Evolutionary conservation across 1,140 invertebrate species (phyloP).

Genomic region (Pseudomyrmex sp.): DNA sequence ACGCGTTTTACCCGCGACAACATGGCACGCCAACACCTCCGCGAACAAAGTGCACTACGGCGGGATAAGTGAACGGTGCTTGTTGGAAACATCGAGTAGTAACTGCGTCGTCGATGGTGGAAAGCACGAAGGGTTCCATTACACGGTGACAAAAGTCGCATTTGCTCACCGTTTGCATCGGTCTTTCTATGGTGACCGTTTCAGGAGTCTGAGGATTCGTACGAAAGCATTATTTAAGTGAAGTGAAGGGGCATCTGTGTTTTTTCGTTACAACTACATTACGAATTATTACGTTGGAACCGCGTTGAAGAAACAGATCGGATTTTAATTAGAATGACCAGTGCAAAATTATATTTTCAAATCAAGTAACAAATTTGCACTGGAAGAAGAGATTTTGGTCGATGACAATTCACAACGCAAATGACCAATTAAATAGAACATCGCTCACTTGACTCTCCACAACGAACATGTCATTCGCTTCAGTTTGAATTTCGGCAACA

Average conservation of each 20-base stretch:
- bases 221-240: neutral
- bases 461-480: slow-evolving; percentile 38
- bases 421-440: neutral
- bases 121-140: neutral
- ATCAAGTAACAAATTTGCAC: too few relatives aligned
- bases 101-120: neutral
- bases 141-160: slow-evolving; percentile 69
- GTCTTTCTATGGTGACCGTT: slow-evolving; percentile 70
- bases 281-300: too few relatives aligned
- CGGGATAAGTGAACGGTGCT: slow-evolving; percentile 51
- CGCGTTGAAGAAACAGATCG: too few relatives aligned
- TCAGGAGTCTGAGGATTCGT: slow-evolving; percentile 66
- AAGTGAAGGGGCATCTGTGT: too few relatives aligned
- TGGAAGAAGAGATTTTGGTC: too few relatives aligned
- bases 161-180: slow-evolving; percentile 75
- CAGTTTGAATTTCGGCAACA: slow-evolving; percentile 75
- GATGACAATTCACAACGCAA: too few relatives aligned
- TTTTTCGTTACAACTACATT: too few relatives aligned
- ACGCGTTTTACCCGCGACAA: slow-evolving; percentile 45
- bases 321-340: too few relatives aligned
- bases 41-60: slow-evolving; percentile 71
- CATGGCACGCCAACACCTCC: slow-evolving; percentile 42
- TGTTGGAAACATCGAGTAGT: slow-evolving; percentile 22
- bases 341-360: too few relatives aligned
- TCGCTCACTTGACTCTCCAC: slow-evolving; percentile 69